Conservation (phyloP, 1,140 invertebrate species). For the Aporrectodea caliginosa region DNA sequence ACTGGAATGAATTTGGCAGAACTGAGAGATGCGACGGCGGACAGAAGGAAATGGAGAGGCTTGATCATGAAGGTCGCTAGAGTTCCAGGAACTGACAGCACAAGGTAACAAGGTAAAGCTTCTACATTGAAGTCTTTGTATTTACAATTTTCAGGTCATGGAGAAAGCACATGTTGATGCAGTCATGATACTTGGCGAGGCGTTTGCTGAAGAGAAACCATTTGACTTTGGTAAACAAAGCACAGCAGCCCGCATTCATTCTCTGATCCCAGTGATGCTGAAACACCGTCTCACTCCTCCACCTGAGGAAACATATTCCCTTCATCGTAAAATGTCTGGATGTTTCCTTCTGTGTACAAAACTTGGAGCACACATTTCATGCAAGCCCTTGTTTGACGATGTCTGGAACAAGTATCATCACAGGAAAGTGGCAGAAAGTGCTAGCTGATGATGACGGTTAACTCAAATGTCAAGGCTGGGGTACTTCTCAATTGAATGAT, state of each 20-base stretch:
- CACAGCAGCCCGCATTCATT: conserved; percentile 71
- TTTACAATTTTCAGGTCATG: conserved; percentile 79
- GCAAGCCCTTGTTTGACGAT: conserved; percentile 78
- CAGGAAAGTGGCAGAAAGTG: neutral
- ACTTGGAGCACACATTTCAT: conserved; percentile 78
- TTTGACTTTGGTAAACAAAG: conserved; percentile 87
- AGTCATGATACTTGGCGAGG: conserved; percentile 91
- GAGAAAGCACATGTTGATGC: conserved; percentile 89
- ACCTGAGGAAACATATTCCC: conserved; percentile 96
- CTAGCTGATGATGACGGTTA: neutral
- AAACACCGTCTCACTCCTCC: conserved; percentile 90
- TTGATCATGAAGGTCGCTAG: too few relatives aligned
- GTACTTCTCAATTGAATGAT: too few relatives aligned
- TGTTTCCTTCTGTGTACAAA: conserved; percentile 92
- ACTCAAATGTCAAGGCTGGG: too few relatives aligned
- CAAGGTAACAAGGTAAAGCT: too few relatives aligned
- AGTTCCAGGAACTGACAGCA: too few relatives aligned
- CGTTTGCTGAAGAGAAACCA: conserved; percentile 70
- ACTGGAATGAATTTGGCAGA: too few relatives aligned
- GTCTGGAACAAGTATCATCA: conserved; percentile 33
- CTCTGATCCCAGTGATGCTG: conserved; percentile 91
- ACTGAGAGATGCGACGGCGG: too few relatives aligned
- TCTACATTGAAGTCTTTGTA: too few relatives aligned
- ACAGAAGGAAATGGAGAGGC: too few relatives aligned
- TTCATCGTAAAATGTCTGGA: conserved; percentile 96